Percentiles rank a stretch among this genome's conserved stretches.
phyloP scores from a whole-genome alignment of 2,888 invertebrate genomes.

The Hypena proboscidalis region DNA sequence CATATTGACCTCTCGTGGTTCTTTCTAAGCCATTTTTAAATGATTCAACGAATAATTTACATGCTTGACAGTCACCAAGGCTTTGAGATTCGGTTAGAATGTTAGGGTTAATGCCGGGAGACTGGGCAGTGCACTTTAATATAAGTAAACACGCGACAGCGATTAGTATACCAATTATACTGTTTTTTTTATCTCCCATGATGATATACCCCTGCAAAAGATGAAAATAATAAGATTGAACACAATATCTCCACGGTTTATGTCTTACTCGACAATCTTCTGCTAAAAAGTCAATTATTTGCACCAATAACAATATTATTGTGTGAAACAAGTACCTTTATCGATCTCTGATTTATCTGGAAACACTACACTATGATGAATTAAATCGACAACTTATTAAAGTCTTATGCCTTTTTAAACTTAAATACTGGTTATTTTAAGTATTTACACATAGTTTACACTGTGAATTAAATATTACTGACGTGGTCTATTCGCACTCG shows the following conservation, averaged over 20 bases:
- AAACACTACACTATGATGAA: constrained; percentile 26
- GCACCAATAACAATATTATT: constrained; percentile 8
- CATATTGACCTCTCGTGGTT: constrained; percentile 95
- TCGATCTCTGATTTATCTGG: constrained; percentile 37
- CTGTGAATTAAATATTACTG: constrained; percentile 63
- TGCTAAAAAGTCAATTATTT: no score
- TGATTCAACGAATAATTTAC: constrained; percentile 90
- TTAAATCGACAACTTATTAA: constrained; percentile 13
- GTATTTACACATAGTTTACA: constrained; percentile 38
- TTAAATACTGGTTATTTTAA: constrained; percentile 23
- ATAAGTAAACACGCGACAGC: constrained; percentile 44
- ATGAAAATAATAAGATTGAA: constrained; percentile 22
- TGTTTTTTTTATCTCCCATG: constrained; percentile 48
- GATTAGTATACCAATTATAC: constrained; percentile 28
- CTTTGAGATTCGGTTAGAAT: constrained; percentile 69
- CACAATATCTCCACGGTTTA: constrained; percentile 4
- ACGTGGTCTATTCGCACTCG: constrained; percentile 72
- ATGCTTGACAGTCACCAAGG: constrained; percentile 92
- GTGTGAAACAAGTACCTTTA: constrained; percentile 30
- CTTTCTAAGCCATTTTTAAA: constrained; percentile 92
- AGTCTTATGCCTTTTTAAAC: constrained; percentile 15
- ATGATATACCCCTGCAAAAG: constrained; percentile 53
- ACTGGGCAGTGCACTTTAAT: constrained; percentile 52
- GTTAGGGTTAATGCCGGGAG: constrained; percentile 58
- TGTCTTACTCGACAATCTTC: constrained; percentile 45